phyloP scores from a whole-genome alignment of 2,888 invertebrate species.

The Heteromyza rotundicornis region DNA sequence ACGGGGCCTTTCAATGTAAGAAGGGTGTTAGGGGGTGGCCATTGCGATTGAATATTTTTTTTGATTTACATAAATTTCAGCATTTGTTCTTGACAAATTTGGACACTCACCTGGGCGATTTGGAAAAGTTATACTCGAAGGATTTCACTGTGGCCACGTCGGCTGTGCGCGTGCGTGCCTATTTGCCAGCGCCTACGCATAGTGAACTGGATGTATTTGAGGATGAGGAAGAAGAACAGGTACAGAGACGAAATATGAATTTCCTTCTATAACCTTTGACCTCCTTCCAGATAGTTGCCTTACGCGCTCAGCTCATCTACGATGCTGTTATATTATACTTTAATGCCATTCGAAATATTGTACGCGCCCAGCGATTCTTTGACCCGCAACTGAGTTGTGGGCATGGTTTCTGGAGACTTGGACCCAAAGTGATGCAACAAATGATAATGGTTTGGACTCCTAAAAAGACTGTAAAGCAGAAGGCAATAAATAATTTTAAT shows the following conservation, averaged over 20 bases:
- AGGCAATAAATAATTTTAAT: too few relatives aligned
- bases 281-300: slow-evolving; percentile 34
- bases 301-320: slow-evolving; percentile 72
- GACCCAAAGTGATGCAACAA: slow-evolving; percentile 70
- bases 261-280: too few relatives aligned
- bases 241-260: slow-evolving; percentile 10
- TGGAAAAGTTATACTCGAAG: slow-evolving; percentile 44
- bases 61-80: slow-evolving; percentile 26
- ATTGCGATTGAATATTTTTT: too few relatives aligned
- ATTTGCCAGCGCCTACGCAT: slow-evolving; percentile 45
- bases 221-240: slow-evolving; percentile 32
- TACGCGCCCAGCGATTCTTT: slow-evolving; percentile 33
- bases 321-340: slow-evolving; percentile 93
- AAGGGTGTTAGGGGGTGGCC: too few relatives aligned
- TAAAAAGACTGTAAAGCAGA: not conserved
- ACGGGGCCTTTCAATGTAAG: slow-evolving; percentile 57
- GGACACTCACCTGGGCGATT: slow-evolving; percentile 56
- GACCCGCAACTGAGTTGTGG: slow-evolving; percentile 46
- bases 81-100: slow-evolving; percentile 64
- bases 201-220: slow-evolving; percentile 49
- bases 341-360: slow-evolving; percentile 71
- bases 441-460: slow-evolving; percentile 66
- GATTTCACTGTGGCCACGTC: slow-evolving; percentile 41
- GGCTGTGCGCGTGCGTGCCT: slow-evolving; percentile 44
- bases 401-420: slow-evolving; percentile 64